Evolutionary conservation across 2,797 vertebrate genomes (phyloP), one percentile per base, ranked within the genome.

Genomic region (Streptopelia turtur): DNA sequence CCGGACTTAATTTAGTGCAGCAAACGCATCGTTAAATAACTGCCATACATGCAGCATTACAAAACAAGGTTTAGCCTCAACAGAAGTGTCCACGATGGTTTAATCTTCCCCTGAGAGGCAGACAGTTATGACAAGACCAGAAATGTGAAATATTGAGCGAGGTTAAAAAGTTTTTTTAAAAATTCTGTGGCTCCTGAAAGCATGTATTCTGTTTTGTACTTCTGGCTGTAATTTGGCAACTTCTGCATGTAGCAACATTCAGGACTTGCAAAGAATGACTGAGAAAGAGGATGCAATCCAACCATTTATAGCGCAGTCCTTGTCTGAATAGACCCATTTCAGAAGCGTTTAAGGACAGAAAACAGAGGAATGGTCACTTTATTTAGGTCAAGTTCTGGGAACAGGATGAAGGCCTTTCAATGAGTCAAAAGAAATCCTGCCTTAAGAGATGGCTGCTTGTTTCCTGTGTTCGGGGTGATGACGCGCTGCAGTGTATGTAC

Each of bases 331-430:
- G 66, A 66, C 11, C 33, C 70, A 20, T 92, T 92, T 66, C 56
- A 68, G 81, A 79, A 77, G 61, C 5, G 2, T 31, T 72, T 50
- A 71, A 90, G 61, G 64, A 35, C 78, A 83, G 90, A 79, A 77
- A 77, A 93, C 28, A 52, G 91, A 85, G 71, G 53, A 83, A n/a
- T 14, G 41, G 71, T 83, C 53, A 64, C 75, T 91, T 90, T 90
- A 89, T 95, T 80, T 93, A 95, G 95, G 92, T 94, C 94, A 95
- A 56, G 83, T 92, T 93, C 90, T 95, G 90, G 84, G 87, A 95
- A 96, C 82, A 60, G 84, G 75, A 94, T 72, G 53, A 90, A 95
- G 77, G 75, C 60, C 78, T 92, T 95, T 93, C 84, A 91, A 0
- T 24, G 60, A 87, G 49, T 83, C 64, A 83, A 82, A 96, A 96